Conservation (phyloP, 2,113 vertebrate species). For the Siphamia tubifer region DNA sequence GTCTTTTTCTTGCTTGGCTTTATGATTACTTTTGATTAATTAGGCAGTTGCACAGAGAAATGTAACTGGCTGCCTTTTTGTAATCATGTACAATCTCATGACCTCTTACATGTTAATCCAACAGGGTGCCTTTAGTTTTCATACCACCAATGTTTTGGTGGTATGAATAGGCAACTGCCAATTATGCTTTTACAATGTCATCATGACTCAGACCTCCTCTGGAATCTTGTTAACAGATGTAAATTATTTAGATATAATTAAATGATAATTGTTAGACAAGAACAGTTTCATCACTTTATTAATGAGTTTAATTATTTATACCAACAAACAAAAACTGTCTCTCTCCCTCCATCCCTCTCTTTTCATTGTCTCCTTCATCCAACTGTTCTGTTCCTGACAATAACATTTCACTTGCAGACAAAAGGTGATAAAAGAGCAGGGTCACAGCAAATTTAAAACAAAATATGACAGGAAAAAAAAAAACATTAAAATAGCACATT, state of each 20-base stretch:
- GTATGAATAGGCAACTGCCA: too few species aligned
- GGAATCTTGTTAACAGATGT: neutral
- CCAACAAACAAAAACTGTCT: slow-evolving; percentile 82
- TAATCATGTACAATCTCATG: too few species aligned
- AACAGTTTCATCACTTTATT: slow-evolving; percentile 82
- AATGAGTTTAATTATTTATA: slow-evolving; percentile 86
- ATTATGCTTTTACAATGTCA: neutral
- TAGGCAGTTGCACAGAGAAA: too few species aligned
- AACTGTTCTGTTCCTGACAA: slow-evolving; percentile 55
- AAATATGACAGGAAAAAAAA: slow-evolving; percentile 33
- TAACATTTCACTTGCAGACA: slow-evolving; percentile 36
- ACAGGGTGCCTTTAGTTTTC: too few species aligned
- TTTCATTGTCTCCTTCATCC: slow-evolving; percentile 61
- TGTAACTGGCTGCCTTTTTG: too few species aligned
- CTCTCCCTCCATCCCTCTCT: slow-evolving; percentile 75
- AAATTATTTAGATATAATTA: neutral
- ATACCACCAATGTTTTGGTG: neutral
- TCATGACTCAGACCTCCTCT: neutral
- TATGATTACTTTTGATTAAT: too few species aligned
- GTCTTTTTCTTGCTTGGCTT: too few species aligned
- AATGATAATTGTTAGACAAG: slow-evolving; percentile 37
- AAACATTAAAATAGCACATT: slow-evolving; percentile 58
- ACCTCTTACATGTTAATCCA: too few species aligned
- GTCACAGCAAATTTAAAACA: slow-evolving; percentile 65
- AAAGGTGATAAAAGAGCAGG: slow-evolving; percentile 53